Percentiles rank a stretch among this genome's conserved stretches.
Conservation (phyloP, 2,797 vertebrate species). For the Meriones psammophilus region DNA sequence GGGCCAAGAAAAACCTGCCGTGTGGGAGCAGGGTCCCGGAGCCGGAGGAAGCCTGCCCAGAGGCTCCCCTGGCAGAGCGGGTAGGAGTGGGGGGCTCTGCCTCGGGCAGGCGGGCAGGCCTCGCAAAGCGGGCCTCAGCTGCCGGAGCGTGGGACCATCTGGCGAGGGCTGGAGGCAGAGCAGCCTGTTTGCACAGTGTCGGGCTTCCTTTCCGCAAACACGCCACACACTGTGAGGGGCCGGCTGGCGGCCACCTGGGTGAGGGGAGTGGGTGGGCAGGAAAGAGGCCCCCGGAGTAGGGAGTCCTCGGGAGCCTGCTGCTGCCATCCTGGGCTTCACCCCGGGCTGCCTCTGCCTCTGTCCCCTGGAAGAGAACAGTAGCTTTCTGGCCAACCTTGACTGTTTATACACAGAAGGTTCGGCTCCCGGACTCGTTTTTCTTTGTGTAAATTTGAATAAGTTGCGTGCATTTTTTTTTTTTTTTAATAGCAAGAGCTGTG, state of each 20-base stretch:
- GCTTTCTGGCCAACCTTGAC: conserved; percentile 39
- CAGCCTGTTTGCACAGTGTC: conserved; percentile 74
- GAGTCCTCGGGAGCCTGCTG: background rate
- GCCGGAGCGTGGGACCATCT: conserved; percentile 84
- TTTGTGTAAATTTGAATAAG: conserved; percentile 56
- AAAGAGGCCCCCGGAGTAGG: background rate
- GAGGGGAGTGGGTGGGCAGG: background rate
- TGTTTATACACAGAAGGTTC: background rate
- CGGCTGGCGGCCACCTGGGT: conserved; percentile 74
- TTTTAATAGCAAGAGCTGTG: conserved; percentile 30
- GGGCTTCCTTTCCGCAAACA: conserved; percentile 82
- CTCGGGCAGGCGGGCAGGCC: background rate
- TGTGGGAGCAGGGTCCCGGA: background rate
- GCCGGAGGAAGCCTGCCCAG: conserved; percentile 21
- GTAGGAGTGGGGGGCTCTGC: background rate
- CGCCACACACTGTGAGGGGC: conserved; percentile 51
- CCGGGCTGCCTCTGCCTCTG: background rate
- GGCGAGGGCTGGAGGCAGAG: conserved; percentile 82
- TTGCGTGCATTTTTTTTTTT: background rate
- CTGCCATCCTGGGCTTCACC: no score
- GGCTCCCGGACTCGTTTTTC: background rate
- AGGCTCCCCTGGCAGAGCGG: background rate
- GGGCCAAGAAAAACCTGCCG: conserved; percentile 26
- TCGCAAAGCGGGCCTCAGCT: conserved; percentile 41
- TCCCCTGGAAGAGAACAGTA: background rate